A percentile compares a stretch with the other conserved stretches of the same genome.
phyloP scores from a whole-genome alignment of 1,140 invertebrate genomes.

The Monomorium pharaonis region DNA sequence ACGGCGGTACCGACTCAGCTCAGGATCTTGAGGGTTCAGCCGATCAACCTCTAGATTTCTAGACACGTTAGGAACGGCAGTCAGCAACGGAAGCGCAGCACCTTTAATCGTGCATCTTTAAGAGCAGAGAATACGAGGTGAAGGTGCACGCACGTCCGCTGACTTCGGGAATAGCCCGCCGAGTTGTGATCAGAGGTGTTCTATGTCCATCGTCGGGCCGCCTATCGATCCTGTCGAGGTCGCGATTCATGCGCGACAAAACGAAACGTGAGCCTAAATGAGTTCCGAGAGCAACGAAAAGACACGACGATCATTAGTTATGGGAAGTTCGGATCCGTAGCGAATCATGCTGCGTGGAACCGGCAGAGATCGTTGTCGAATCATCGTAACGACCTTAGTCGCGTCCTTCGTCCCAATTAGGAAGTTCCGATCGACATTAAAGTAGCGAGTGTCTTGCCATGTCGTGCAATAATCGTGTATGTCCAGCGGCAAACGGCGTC shows the following conservation, averaged over 20 bases:
- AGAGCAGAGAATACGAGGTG: slow-evolving; percentile 1
- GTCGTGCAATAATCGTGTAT: slow-evolving; percentile 44
- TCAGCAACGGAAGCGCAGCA: slow-evolving; percentile 42
- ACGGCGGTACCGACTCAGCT: slow-evolving; percentile 88
- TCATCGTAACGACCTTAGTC: slow-evolving; percentile 20
- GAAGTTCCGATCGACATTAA: slow-evolving; percentile 37
- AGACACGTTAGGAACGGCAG: slow-evolving; percentile 78
- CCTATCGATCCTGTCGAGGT: slow-evolving; percentile 10
- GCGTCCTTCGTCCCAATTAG: slow-evolving; percentile 23
- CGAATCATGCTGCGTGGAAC: neutral
- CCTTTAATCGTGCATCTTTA: slow-evolving; percentile 37
- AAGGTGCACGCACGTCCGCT: slow-evolving; percentile 29
- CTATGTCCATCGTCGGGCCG: slow-evolving; percentile 39
- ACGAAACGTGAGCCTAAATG: slow-evolving; percentile 59
- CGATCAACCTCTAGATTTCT: slow-evolving; percentile 92
- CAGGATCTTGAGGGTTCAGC: slow-evolving; percentile 91
- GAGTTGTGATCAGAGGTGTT: slow-evolving; percentile 62
- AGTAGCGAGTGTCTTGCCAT: slow-evolving; percentile 43
- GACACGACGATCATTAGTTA: slow-evolving; percentile 41
- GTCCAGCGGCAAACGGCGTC: slow-evolving; percentile 13
- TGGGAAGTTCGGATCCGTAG: neutral
- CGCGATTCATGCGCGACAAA: slow-evolving; percentile 32
- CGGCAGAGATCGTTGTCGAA: slow-evolving; percentile 12
- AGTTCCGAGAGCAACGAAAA: slow-evolving; percentile 63
- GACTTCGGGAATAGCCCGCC: slow-evolving; percentile 28